Base-by-base conservation (phyloP, 37 sponge, comb jelly and placozoan genomes). In the Theonella swinhoei region DNA sequence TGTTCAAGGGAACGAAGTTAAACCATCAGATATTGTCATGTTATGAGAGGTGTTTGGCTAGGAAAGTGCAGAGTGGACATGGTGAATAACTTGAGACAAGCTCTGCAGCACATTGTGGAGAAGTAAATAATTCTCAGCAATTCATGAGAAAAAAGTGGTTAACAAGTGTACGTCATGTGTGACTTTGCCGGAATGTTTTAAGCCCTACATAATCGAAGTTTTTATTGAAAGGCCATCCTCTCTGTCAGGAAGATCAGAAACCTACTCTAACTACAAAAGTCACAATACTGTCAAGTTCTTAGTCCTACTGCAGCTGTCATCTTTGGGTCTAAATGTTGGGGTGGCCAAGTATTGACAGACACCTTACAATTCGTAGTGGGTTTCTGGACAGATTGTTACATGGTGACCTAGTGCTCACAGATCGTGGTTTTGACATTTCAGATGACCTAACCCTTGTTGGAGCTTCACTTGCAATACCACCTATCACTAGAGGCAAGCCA, bases 281-380 rank as follows among this genome's bases (percentile, higher is more conserved):
- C 88, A 81, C 66, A 83, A 88, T 54, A 88, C 83, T 26, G 66
- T 76, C 24, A 88, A 88, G 65, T 77, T 83, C 22, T 63, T 88
- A 0, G 62, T 88, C 83, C 89, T 33, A 32, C 59, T 68, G 87
- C 81, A 33, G 17, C 81, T 14, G 64, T 78, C 1, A 8, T 36
- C 8, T 88, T 77, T 68, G 28, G 76, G 23, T 85, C 78, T 35
- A 77, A 69, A 67, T 77, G 78, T 39, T 77, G 77, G 83, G 78
- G 83, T 61, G 82, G 82, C 32, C 31, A 77, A 32, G 88, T 71
- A 3, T 74, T 83, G 83, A 88, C 72, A 76, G 83, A 33, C 33
- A 30, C 0, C 20, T 87, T 9, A 88, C 88, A 2, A 26, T 41
- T 17, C 30, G 64, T 1, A 68, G 82, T 76, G 82, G 88, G 32